Conservation (phyloP, 2,113 vertebrate genomes). For the Stigmatopora argus region DNA sequence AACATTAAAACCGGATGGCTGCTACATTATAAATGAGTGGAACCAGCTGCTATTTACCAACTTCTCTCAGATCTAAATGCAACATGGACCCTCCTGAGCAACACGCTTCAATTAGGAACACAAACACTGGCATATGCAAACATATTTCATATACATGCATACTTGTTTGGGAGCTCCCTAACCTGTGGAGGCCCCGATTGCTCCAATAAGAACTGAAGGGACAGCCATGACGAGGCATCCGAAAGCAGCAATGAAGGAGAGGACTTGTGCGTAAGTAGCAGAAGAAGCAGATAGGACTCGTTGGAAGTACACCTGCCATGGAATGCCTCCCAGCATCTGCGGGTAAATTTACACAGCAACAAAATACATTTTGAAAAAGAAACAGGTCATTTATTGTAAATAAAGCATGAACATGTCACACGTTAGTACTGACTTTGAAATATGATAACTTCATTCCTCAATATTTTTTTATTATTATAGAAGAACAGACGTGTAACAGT, state of each 20-base stretch:
- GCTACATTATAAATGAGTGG: constrained; percentile 72
- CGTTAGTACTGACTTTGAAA: neutral
- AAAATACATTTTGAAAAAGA: neutral
- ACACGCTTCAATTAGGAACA: constrained; percentile 3
- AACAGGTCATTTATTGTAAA: neutral
- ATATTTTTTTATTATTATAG: neutral
- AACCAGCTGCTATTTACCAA: constrained; percentile 75
- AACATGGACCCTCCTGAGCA: constrained; percentile 39
- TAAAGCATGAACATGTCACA: neutral
- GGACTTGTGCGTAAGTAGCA: constrained; percentile 92
- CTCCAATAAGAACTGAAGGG: constrained; percentile 89
- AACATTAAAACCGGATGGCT: constrained; percentile 63
- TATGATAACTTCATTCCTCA: neutral
- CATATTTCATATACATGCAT: constrained; percentile 2
- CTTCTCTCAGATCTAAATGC: constrained; percentile 64
- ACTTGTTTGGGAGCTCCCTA: constrained; percentile 28
- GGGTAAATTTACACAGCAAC: constrained; percentile 20
- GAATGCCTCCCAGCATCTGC: constrained; percentile 93
- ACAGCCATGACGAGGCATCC: constrained; percentile 94
- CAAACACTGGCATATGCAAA: constrained; percentile 8
- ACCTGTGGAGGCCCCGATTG: constrained; percentile 97
- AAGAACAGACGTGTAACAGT: constrained; percentile 14
- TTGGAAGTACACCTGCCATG: constrained; percentile 98
- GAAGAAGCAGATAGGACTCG: constrained; percentile 96
- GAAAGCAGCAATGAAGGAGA: constrained; percentile 94